Base-by-base conservation (phyloP, 2,113 vertebrate genomes). In the Albula glossodonta region DNA sequence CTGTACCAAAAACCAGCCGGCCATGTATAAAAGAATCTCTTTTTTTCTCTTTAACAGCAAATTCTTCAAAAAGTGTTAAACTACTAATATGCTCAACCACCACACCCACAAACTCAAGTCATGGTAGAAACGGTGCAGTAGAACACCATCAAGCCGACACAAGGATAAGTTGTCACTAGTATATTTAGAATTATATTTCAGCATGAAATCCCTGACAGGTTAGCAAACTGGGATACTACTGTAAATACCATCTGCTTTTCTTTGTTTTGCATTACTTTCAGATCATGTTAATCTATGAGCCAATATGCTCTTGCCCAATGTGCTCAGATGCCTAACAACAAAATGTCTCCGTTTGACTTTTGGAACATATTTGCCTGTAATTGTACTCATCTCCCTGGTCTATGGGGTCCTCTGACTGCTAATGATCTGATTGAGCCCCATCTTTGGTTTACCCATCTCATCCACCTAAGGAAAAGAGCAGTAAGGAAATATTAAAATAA, bases 1-100 rank as follows among this genome's bases (percentile, higher is more conserved):
- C 98, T 97, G 97, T 99, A 99, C 96, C 98, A 98, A 98, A 96
- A 98, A 97, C 98, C 97, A 99, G 98, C 97, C 98, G 97, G 97
- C 97, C 98, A 98, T 98, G 97, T 99, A 99, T 97, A 99, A 99
- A 98, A 97, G 96, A 98, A 99, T 97, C 95, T 15, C 31, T 41
- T 41, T 96, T 97, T 95, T 94, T 96, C 93, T 95, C 94, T 96
- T 97, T 98, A 97, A 98, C 98, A 98, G 97, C 97, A 98, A 98
- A 96, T 97, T 99, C 95, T 97, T 91, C 96, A 96, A 97, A 97
- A 97, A 97, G 97, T 97, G 96, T 96, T 97, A 97, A 96, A 95
- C 96, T 97, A 97, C 96, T 94, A 96, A 96, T 96, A 96, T 96
- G 96, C 96, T 97, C 97, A 96, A 96, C 97, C 97, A 96, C 96